Conservation (phyloP, 1,140 invertebrate genomes). For the Nephila pilipes region DNA sequence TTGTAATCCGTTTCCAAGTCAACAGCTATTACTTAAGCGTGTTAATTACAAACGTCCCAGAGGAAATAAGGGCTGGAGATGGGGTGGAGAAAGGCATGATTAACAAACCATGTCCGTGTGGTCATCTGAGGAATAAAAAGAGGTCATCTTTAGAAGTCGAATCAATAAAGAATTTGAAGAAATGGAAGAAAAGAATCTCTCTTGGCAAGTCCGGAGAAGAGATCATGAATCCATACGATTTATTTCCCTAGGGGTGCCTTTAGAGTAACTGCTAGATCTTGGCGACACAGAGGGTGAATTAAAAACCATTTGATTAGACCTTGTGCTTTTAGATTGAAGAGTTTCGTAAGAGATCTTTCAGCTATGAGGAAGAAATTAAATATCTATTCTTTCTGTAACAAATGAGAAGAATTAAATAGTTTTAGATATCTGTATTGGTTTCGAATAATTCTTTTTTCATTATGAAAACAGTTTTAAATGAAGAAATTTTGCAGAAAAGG, state of each 20-base stretch:
- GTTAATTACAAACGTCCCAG: constrained; percentile 42
- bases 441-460: no score
- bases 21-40: constrained; percentile 56
- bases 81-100: constrained; percentile 2
- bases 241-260: constrained; percentile 46
- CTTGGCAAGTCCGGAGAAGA: background rate
- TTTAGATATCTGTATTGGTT: no score
- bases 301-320: constrained; percentile 57
- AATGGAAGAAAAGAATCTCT: background rate
- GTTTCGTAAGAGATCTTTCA: background rate
- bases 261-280: constrained; percentile 30
- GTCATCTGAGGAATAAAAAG: background rate
- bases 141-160: background rate
- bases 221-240: constrained; percentile 54
- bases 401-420: no score
- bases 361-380: no score
- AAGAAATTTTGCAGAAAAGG: no score
- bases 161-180: constrained; percentile 32
- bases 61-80: background rate
- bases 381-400: no score
- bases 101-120: constrained; percentile 55
- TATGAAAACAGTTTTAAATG: no score
- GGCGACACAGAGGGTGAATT: constrained; percentile 10
- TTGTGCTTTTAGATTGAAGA: background rate
- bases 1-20: constrained; percentile 54